Evolutionary conservation across 2,797 vertebrate genomes (phyloP).

Genomic region (Artibeus lituratus): DNA sequence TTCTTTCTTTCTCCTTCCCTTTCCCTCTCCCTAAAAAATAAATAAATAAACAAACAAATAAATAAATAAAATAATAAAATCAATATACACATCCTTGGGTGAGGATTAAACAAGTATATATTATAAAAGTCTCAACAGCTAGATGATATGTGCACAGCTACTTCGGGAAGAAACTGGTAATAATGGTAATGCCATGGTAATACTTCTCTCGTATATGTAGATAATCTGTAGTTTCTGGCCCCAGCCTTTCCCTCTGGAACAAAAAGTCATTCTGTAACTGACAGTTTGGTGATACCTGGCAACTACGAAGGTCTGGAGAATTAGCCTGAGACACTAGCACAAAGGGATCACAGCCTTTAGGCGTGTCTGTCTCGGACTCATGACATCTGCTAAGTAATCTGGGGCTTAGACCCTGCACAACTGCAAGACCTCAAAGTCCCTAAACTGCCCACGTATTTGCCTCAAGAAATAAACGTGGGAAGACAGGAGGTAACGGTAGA

Average conservation of each 20-base stretch:
- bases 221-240: not conserved
- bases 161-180: not conserved
- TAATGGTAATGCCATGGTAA: not conserved
- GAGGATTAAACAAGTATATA: not conserved
- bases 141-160: not conserved
- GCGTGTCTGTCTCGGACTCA: not conserved
- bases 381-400: not conserved
- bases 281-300: not conserved
- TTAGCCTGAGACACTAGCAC: not conserved
- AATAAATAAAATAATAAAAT: no score
- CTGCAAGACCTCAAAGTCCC: not conserved
- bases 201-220: not conserved
- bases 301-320: not conserved
- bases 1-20: no score
- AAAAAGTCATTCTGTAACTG: not conserved
- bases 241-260: not conserved
- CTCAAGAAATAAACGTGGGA: not conserved
- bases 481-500: not conserved
- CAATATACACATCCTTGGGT: not conserved
- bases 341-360: not conserved
- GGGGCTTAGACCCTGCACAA: not conserved
- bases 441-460: not conserved
- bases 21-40: no score
- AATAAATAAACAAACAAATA: no score
- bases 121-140: not conserved